A percentile compares a stretch with the other conserved stretches of the same genome.
Evolutionary conservation across 2,888 invertebrate species (phyloP).

Genomic region (Orchesellides sinensis): DNA sequence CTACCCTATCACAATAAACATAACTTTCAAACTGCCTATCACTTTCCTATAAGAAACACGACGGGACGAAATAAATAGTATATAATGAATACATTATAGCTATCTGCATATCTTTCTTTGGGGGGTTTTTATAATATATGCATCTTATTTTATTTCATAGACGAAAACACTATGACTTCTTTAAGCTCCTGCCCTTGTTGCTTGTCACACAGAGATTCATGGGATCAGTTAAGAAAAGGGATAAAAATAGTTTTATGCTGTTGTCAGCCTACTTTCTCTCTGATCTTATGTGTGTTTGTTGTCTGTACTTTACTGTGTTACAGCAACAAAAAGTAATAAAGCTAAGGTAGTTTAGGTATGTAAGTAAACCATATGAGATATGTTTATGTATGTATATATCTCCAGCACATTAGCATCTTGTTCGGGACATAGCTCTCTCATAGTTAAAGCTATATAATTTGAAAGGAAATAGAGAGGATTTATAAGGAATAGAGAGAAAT

Average conservation of each 20-base stretch:
- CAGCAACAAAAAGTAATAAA: not conserved
- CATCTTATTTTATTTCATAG: slow-evolving; percentile 1
- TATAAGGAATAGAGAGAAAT: not conserved
- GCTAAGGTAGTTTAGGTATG: not conserved
- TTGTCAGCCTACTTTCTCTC: not conserved
- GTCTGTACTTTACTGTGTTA: not conserved
- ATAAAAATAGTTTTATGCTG: slow-evolving; percentile 33
- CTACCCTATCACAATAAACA: too few relatives aligned
- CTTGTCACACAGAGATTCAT: slow-evolving; percentile 57
- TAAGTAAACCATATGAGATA: not conserved
- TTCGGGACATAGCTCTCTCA: not conserved
- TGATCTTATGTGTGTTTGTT: not conserved
- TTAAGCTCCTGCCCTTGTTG: slow-evolving; percentile 53
- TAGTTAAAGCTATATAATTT: too few relatives aligned
- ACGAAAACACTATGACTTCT: slow-evolving; percentile 27
- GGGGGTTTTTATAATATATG: not conserved
- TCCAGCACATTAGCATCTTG: not conserved
- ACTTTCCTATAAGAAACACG: not conserved
- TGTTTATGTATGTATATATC: not conserved
- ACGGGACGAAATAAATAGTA: not conserved
- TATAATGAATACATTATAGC: not conserved
- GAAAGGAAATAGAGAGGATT: too few relatives aligned
- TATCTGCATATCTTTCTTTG: not conserved
- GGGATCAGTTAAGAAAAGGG: slow-evolving; percentile 48
- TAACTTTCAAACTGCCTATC: not conserved